phyloP scores from a whole-genome alignment of 2,888 invertebrate genomes.

The Scaptomyza polygonia region DNA sequence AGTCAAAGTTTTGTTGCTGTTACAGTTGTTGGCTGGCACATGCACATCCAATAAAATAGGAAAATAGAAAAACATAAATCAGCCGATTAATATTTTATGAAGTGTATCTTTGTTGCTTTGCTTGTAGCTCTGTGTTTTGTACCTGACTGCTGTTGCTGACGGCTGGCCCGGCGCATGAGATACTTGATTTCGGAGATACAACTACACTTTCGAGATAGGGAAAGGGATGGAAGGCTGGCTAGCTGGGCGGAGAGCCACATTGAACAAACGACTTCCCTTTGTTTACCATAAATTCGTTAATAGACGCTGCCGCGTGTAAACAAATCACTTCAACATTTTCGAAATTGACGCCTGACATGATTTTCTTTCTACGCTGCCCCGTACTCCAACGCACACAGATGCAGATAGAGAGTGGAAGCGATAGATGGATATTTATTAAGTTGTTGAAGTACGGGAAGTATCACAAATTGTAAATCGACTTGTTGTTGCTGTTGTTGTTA shows the following conservation, averaged over 20 bases:
- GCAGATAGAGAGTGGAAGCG: slow-evolving; percentile 24
- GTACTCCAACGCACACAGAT: slow-evolving; percentile 39
- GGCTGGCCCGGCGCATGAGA: slow-evolving; percentile 27
- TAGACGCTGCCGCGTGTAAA: slow-evolving; percentile 81
- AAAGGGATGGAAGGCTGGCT: not conserved
- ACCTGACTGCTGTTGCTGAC: slow-evolving; percentile 25
- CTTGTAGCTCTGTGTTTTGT: slow-evolving; percentile 35
- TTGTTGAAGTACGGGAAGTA: slow-evolving; percentile 76
- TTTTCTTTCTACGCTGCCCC: slow-evolving; percentile 57
- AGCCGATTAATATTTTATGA: slow-evolving; percentile 80
- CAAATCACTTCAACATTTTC: slow-evolving; percentile 83
- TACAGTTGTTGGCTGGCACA: slow-evolving; percentile 36
- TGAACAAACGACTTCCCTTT: slow-evolving; percentile 79
- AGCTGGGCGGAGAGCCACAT: not conserved
- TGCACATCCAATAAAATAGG: slow-evolving; percentile 70
- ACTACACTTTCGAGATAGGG: slow-evolving; percentile 34
- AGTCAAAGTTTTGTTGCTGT: slow-evolving; percentile 1
- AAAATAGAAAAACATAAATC: slow-evolving; percentile 78
- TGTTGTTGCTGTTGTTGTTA: slow-evolving; percentile 43
- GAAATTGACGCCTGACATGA: slow-evolving; percentile 80
- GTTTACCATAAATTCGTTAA: slow-evolving; percentile 81
- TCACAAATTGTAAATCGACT: slow-evolving; percentile 77
- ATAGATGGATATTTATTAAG: slow-evolving; percentile 78
- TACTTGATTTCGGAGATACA: slow-evolving; percentile 32
- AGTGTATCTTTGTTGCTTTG: slow-evolving; percentile 70